phyloP scores from a whole-genome alignment of 2,113 vertebrate species.

The Hucho hucho region DNA sequence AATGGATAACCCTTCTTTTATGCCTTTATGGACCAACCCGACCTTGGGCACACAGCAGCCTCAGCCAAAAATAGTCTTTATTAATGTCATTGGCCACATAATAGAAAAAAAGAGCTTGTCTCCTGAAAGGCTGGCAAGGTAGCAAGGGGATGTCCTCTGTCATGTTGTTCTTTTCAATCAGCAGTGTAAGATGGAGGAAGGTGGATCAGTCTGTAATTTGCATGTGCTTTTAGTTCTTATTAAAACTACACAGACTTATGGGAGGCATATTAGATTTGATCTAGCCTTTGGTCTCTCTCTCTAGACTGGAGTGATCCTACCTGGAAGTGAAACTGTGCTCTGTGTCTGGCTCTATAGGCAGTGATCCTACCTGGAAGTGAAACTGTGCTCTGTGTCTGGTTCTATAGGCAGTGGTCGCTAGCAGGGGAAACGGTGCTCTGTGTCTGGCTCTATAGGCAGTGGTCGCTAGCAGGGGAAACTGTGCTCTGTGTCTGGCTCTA shows the following conservation, averaged over 20 bases:
- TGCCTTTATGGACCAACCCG: conserved; percentile 33
- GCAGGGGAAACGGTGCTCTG: conserved; percentile 48
- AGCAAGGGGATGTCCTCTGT: conserved; percentile 26
- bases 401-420: neutral
- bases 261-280: neutral
- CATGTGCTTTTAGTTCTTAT: conserved; percentile 59
- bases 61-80: conserved; percentile 26
- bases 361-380: conserved; percentile 34
- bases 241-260: conserved; percentile 34
- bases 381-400: neutral
- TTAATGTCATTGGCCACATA: conserved; percentile 34
- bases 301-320: neutral
- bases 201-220: conserved; percentile 27
- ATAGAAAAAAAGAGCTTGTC: conserved; percentile 27
- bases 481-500: conserved; percentile 1
- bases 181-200: conserved; percentile 20
- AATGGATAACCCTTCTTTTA: conserved; percentile 65
- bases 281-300: conserved; percentile 20
- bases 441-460: conserved; percentile 9
- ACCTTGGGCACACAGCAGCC: conserved; percentile 52
- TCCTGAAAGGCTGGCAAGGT: conserved; percentile 12
- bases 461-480: neutral
- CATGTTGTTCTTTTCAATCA: conserved; percentile 48
- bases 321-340: conserved; percentile 69
- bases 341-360: neutral